Evolutionary conservation across 2,113 vertebrate genomes (phyloP).

Genomic region (Perca flavescens): DNA sequence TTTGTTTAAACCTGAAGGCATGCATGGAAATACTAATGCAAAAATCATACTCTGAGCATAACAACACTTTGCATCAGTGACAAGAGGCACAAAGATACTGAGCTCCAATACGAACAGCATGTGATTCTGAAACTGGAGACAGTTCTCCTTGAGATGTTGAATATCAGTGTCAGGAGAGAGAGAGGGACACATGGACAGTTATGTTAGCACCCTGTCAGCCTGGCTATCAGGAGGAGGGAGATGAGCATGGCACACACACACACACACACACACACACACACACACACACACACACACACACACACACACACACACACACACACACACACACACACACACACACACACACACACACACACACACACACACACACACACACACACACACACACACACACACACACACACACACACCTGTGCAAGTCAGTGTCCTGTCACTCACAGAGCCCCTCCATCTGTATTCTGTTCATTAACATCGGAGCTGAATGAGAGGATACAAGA

Average conservation of each 20-base stretch:
- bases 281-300: slow-evolving; percentile 9
- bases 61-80: slow-evolving; percentile 4
- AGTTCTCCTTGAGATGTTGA: not conserved
- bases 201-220: slow-evolving; percentile 69
- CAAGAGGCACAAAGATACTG: slow-evolving; percentile 22
- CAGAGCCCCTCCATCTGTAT: not conserved
- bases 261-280: slow-evolving; percentile 36
- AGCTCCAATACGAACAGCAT: not conserved
- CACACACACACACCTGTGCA: slow-evolving; percentile 52
- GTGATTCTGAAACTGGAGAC: slow-evolving; percentile 43
- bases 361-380: slow-evolving; percentile 9
- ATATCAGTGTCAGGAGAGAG: slow-evolving; percentile 42
- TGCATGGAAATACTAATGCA: not conserved
- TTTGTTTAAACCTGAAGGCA: not conserved
- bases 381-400: slow-evolving; percentile 9
- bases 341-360: slow-evolving; percentile 9
- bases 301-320: slow-evolving; percentile 9
- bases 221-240: slow-evolving; percentile 18
- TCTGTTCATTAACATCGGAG: slow-evolving; percentile 6
- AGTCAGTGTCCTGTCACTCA: slow-evolving; percentile 34
- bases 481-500: slow-evolving; percentile 3
- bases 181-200: slow-evolving; percentile 56
- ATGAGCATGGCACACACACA: slow-evolving; percentile 14
- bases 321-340: slow-evolving; percentile 9
- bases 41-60: not conserved